Percentiles rank a stretch among this genome's conserved stretches.
These are phyloP conservation scores for Rhagonycha lutea DNA, from an alignment of 2,888 invertebrate species.

Conservation along the genomic window DNA sequence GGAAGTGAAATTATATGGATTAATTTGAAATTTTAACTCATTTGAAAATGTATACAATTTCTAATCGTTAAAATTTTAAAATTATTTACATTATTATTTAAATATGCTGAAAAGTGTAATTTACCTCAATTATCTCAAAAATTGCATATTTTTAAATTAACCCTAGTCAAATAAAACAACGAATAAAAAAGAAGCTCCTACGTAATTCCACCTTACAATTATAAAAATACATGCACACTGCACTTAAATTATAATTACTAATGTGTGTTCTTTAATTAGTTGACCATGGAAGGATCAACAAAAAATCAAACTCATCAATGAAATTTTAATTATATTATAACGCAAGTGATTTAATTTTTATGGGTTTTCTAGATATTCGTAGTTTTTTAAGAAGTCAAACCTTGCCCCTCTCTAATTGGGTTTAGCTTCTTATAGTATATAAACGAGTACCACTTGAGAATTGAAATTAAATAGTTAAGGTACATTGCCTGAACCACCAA, in stretches of 20 bases:
- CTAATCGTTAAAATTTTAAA: neutral
- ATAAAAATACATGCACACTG: too few relatives aligned
- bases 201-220: too few relatives aligned
- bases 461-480: neutral
- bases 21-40: neutral
- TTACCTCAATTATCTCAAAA: neutral
- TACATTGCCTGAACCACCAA: neutral
- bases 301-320: neutral
- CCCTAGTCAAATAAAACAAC: neutral
- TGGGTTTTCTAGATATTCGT: neutral
- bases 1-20: neutral
- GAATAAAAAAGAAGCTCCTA: neutral
- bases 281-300: neutral
- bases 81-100: neutral
- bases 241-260: too few relatives aligned
- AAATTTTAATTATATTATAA: too few relatives aligned
- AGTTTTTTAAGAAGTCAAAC: neutral
- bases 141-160: neutral
- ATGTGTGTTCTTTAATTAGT: neutral
- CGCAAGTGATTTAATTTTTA: neutral
- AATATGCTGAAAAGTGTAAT: neutral
- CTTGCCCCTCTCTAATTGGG: neutral
- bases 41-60: neutral
- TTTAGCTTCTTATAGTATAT: neutral
- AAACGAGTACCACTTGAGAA: neutral